phyloP scores from a whole-genome alignment of 2,888 invertebrate species.

The Rhimphoctona megacephalus region DNA sequence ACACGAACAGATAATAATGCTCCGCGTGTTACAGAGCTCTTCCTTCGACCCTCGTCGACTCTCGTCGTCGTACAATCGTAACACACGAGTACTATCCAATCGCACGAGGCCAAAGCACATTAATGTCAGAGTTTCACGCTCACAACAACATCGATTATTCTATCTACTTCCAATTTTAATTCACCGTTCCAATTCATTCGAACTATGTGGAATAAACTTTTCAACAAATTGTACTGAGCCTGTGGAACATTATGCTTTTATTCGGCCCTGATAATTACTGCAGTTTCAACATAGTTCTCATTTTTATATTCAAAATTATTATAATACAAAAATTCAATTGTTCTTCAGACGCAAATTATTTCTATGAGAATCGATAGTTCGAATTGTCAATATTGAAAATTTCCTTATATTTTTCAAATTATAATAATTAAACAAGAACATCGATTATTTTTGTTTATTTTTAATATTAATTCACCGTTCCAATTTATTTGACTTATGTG shows the following conservation, averaged over 20 bases:
- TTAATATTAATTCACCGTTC: too few relatives aligned
- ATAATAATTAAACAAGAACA: background rate
- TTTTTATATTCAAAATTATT: background rate
- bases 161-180: conserved; percentile 17
- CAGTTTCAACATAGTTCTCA: background rate
- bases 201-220: background rate
- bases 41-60: conserved; percentile 42
- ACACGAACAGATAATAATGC: conserved; percentile 33
- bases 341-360: background rate
- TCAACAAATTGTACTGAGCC: background rate
- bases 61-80: conserved; percentile 27
- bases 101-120: conserved; percentile 19
- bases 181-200: background rate
- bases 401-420: background rate
- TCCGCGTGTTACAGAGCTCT: conserved; percentile 12
- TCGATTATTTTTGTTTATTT: too few relatives aligned
- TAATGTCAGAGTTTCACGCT: conserved; percentile 26
- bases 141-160: conserved; percentile 32
- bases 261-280: background rate
- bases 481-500: too few relatives aligned
- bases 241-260: background rate
- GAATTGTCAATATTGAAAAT: background rate
- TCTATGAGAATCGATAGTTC: background rate
- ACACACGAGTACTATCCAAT: conserved; percentile 9
- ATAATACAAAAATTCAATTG: background rate